phyloP scores from a whole-genome alignment of 2,113 vertebrate genomes.

The Cynoglossus semilaevis region DNA sequence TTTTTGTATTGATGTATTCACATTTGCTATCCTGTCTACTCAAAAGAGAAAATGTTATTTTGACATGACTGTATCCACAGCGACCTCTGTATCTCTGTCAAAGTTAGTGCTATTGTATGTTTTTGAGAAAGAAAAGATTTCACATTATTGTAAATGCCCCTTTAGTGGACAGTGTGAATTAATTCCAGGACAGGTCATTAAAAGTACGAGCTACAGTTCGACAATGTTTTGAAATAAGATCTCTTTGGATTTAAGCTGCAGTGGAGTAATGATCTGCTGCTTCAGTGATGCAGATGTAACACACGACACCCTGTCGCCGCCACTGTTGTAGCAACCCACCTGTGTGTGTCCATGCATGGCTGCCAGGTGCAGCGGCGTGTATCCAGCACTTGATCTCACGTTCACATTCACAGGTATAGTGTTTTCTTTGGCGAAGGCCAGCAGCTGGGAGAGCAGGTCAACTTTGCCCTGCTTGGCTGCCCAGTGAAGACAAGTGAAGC shows the following conservation, averaged over 20 bases:
- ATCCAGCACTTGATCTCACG: slow-evolving; percentile 84
- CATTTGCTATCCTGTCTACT: no score
- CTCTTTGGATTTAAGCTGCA: not conserved
- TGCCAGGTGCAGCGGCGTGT: slow-evolving; percentile 91
- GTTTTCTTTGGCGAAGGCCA: slow-evolving; percentile 84
- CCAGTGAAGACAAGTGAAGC: slow-evolving; percentile 95
- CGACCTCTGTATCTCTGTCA: no score
- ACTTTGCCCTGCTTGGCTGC: slow-evolving; percentile 91
- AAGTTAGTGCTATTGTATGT: no score
- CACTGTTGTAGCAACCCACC: slow-evolving; percentile 41
- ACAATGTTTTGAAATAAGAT: not conserved
- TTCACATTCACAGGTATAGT: slow-evolving; percentile 84
- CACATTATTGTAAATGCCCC: no score
- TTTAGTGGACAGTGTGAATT: no score
- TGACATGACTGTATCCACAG: no score
- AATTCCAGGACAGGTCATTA: no score
- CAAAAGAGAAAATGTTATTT: no score
- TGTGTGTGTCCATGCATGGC: slow-evolving; percentile 90
- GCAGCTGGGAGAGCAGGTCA: slow-evolving; percentile 85
- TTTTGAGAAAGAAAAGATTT: no score
- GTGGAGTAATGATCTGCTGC: slow-evolving; percentile 11
- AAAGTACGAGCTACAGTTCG: no score
- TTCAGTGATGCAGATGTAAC: slow-evolving; percentile 19
- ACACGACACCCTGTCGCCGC: slow-evolving; percentile 16
- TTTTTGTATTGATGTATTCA: no score